phyloP scores from a whole-genome alignment of 2,797 vertebrate genomes.

The Ceyx erithaca region DNA sequence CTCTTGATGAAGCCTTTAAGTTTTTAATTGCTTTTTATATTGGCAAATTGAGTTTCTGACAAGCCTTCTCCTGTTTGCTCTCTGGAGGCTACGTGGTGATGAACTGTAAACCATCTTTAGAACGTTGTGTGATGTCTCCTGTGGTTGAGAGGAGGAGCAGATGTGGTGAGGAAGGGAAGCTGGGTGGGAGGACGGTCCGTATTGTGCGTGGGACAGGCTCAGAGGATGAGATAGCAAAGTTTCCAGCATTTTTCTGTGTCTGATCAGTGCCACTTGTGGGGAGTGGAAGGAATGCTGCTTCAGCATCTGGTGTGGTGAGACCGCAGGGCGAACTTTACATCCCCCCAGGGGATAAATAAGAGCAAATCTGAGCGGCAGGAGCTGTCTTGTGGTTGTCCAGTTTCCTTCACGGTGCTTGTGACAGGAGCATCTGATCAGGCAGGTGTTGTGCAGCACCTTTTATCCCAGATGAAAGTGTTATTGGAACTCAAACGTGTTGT shows the following conservation, averaged over 20 bases:
- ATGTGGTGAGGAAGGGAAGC: fast-evolving
- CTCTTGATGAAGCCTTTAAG: background rate
- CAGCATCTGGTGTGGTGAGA: background rate
- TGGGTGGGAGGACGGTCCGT: fast-evolving
- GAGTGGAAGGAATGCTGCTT: background rate
- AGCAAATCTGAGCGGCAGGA: background rate
- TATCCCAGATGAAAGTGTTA: background rate
- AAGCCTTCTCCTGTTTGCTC: background rate
- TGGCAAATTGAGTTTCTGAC: background rate
- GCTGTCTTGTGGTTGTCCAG: background rate
- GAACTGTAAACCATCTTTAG: background rate
- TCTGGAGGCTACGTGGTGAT: fast-evolving
- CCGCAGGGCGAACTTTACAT: background rate
- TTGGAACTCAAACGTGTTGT: background rate
- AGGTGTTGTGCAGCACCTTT: background rate
- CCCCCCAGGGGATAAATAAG: background rate
- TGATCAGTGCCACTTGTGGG: fast-evolving
- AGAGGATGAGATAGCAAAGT: background rate
- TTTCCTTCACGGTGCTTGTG: background rate
- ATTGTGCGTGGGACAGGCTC: background rate
- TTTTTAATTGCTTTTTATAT: background rate
- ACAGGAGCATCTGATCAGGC: background rate
- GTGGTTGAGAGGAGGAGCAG: background rate
- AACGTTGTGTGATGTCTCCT: fast-evolving
- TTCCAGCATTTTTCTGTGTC: background rate